Evolutionary conservation across 2,113 vertebrate genomes (phyloP), one percentile per base, ranked within the genome.

Genomic region (Coregonus clupeaformis): DNA sequence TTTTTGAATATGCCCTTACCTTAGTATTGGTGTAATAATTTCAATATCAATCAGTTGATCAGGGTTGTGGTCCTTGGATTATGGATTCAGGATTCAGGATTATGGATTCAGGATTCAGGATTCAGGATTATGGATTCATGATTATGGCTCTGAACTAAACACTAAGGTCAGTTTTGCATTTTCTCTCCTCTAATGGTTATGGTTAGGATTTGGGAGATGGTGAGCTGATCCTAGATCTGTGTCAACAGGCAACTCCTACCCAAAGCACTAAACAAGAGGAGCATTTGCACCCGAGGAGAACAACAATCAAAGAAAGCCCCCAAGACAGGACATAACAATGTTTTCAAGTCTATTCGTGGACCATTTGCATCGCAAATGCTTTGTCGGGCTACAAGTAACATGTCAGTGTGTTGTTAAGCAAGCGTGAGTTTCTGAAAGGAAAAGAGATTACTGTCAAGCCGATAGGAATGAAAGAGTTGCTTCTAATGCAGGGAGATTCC

Each of bases 401-500:
- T 13, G 67, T 24, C 36, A 13, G 20, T 16, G 63, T 24, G 20
- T 12, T 9, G 73, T 63, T 49, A 49, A 49, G 47, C 9, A 52
- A 18, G 16, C 16, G 16, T 52, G 49, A 18, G 11, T 27, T 65
- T 57, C 62, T 76, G 42, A 72, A 82, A 84, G 80, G 57, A 72
- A 72, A 77, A 74, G 62, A 75, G 77, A 85, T 82, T 76, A 77
- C 0, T 3, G 69, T 55, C 65, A 72, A 76, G 49, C 68, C 68
- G 47, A 55, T 72, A 7, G 11, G 75, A 84, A 79, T 81, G 68
- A 85, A 75, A 72, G n/a, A 16, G 20, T 49, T 77, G 72, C 27
- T 68, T 18, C 36, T 75, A 83, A 81, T 75, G 55, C 49, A 68
- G 83, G 79, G 81, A 81, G 71, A 82, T 82, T 86, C 77, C 82